A percentile compares a stretch with the other conserved stretches of the same genome.
Evolutionary conservation across 2,888 invertebrate genomes (phyloP).

Genomic region (Atrina japonica): DNA sequence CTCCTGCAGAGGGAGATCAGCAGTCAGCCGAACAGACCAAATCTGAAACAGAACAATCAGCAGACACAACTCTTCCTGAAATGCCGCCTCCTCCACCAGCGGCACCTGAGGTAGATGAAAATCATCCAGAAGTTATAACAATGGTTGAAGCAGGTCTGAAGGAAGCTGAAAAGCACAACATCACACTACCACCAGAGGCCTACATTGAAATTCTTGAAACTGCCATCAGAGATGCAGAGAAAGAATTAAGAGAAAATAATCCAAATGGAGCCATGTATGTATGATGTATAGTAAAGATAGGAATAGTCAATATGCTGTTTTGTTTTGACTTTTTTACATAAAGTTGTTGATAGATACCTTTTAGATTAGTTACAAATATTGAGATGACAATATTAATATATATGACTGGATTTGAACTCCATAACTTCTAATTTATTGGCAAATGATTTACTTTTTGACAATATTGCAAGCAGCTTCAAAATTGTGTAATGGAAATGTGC

Average conservation of each 20-base stretch:
- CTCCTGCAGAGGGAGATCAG: slow-evolving; percentile 38
- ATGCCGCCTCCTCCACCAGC: slow-evolving; percentile 34
- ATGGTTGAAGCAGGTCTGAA: slow-evolving; percentile 76
- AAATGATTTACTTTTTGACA: no score
- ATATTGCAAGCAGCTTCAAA: no score
- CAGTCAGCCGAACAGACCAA: slow-evolving; percentile 36
- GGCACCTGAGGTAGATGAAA: slow-evolving; percentile 71
- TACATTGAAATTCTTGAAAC: slow-evolving; percentile 76
- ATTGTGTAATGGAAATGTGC: no score
- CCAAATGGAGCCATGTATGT: slow-evolving; percentile 77
- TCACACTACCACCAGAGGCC: slow-evolving; percentile 72
- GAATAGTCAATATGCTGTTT: no score
- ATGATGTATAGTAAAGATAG: background rate
- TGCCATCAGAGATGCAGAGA: slow-evolving; percentile 75
- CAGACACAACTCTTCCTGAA: slow-evolving; percentile 22
- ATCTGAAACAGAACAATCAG: slow-evolving; percentile 39
- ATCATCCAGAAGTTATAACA: slow-evolving; percentile 77
- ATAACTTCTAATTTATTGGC: no score
- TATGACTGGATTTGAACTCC: no score
- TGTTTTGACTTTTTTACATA: no score
- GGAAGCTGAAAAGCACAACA: slow-evolving; percentile 68
- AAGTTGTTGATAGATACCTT: no score
- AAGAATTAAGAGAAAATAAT: slow-evolving; percentile 66
- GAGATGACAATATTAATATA: no score
- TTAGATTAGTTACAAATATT: no score